These are phyloP conservation scores for Lytechinus variegatus DNA, from an alignment of 35 echinoderm and acorn worm species.

Conservation along the genomic window DNA sequence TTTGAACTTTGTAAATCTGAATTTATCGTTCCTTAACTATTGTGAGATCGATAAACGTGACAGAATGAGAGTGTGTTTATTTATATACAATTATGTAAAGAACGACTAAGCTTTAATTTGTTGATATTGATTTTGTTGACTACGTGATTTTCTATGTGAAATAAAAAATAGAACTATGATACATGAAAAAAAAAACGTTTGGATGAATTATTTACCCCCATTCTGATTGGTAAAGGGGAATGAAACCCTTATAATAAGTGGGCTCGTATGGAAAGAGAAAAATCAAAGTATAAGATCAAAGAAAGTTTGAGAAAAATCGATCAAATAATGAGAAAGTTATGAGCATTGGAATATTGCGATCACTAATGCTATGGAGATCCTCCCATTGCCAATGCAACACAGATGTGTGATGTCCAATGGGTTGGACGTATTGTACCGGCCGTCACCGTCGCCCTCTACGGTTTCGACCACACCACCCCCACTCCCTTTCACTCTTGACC, in stretches of 20 bases:
- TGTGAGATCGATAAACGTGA: constrained; percentile 9
- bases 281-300: not conserved
- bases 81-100: not conserved
- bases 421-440: too few species aligned
- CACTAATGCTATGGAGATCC: too few species aligned
- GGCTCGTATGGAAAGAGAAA: not conserved
- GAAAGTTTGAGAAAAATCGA: too few species aligned
- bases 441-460: too few species aligned
- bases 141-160: constrained; percentile 1
- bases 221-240: not conserved
- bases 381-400: too few species aligned
- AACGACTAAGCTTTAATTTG: constrained; percentile 26
- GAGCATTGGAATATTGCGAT: not conserved
- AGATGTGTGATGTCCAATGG: too few species aligned
- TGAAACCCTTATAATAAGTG: not conserved
- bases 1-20: not conserved
- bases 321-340: too few species aligned
- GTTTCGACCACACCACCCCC: too few species aligned
- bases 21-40: not conserved
- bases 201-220: not conserved
- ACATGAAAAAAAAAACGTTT: not conserved
- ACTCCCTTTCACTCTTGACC: too few species aligned
- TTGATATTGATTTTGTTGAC: not conserved
- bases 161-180: not conserved
- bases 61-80: not conserved